Evolutionary conservation across 1,140 invertebrate genomes (phyloP).

Genomic region (Platorchestia sp.): DNA sequence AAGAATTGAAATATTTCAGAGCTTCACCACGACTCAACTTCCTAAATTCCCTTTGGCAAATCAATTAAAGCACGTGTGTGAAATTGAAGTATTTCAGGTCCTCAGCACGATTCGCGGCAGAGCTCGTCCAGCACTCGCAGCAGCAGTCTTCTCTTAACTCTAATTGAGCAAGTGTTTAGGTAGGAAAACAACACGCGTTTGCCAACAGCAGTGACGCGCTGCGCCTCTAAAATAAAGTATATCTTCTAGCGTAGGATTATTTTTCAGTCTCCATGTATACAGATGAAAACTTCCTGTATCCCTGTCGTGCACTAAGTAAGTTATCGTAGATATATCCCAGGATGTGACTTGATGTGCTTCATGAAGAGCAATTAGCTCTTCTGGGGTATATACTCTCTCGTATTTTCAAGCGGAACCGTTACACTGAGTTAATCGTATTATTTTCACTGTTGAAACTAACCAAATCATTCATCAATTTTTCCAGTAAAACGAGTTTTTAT

Average conservation of each 20-base stretch:
- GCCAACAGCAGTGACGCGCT: neutral
- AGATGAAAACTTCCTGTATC: neutral
- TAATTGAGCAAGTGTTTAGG: slow-evolving; percentile 43
- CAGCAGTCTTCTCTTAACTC: neutral
- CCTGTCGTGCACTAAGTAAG: too few species aligned
- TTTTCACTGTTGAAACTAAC: neutral
- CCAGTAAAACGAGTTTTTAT: too few species aligned
- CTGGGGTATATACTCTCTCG: too few species aligned
- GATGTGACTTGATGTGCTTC: neutral
- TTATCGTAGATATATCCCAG: neutral
- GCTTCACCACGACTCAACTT: too few species aligned
- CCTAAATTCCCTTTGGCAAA: too few species aligned
- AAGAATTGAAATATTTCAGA: too few species aligned
- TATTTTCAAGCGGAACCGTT: too few species aligned
- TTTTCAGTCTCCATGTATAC: neutral
- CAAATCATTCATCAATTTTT: too few species aligned
- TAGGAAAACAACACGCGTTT: neutral
- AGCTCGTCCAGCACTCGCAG: neutral
- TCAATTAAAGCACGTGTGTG: neutral
- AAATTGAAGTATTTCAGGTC: neutral
- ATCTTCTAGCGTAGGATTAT: neutral
- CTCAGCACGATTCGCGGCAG: neutral
- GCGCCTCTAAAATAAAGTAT: neutral
- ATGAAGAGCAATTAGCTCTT: neutral
- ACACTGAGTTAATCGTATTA: too few species aligned